Evolutionary conservation across 1,140 invertebrate species (phyloP), one percentile per base, ranked within the genome.

Genomic region (Lasioglossum albipes): DNA sequence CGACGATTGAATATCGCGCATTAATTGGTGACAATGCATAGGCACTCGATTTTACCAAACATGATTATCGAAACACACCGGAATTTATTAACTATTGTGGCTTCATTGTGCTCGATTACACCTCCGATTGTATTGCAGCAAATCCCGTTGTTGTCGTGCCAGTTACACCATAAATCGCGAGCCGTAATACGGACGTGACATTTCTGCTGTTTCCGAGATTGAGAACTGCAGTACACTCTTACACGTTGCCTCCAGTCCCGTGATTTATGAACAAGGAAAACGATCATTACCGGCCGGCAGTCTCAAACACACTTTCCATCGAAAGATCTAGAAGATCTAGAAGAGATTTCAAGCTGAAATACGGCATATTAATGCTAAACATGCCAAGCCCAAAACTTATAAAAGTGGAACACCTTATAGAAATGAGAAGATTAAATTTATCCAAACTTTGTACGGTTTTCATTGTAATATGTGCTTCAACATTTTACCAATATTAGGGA

Each of bases 11-110:
- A 68, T 54, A 7, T 12, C n/a, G 20, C 10, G n/a, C 31, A 71
- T 20, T 76, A 27, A 59, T 45, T 13, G 41, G 12, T 12, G 20
- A 7, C 20, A 22, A 7, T 22, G 20, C 9, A 22, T 27, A 68
- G 66, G 54, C 52, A 68, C 27, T 62, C 31, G 45, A 77, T 77
- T 70, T 77, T 45, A n/a, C 18, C 7, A 16, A 41, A 57, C 6
- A 1, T 2, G 22, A 75, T 68, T 59, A 75, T 20, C 10, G 52
- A 27, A 68, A 42, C 31, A 22, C 12, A 3, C 2, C 0, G 20
- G 13, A 22, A 22, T 54, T 27, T 18, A 41, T 67, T 27, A 10
- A 67, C 27, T 5, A 67, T 75, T 31, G 7, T 31, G 27, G 27
- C 9, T 27, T 64, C 61, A 68, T 49, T 52, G 9, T 18, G 12